These are phyloP conservation scores for Thamnophis elegans DNA, from an alignment of 2,797 vertebrate species.

Conservation along the genomic window DNA sequence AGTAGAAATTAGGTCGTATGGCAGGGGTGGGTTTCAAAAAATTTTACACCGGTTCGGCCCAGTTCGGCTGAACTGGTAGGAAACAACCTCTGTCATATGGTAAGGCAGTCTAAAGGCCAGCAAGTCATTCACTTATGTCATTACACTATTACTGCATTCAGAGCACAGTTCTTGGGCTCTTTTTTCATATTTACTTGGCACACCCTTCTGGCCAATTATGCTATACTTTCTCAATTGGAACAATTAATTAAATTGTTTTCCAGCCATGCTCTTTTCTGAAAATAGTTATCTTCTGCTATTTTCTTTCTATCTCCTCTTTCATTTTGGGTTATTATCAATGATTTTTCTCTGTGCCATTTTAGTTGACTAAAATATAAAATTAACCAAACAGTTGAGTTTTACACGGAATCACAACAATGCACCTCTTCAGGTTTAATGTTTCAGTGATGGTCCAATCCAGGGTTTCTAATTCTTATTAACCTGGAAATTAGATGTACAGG, in stretches of 20 bases:
- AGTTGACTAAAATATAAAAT: constrained; percentile 16
- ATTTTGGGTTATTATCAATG: constrained; percentile 8
- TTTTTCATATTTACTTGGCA: constrained; percentile 19
- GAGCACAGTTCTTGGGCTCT: background rate
- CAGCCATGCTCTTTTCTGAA: background rate
- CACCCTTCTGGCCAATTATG: background rate
- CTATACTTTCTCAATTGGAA: background rate
- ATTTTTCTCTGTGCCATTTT: background rate
- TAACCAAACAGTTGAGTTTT: constrained; percentile 37
- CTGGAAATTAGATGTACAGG: background rate
- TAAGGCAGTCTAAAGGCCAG: constrained; percentile 29
- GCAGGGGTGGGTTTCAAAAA: background rate
- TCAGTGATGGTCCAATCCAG: background rate
- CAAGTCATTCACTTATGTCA: constrained; percentile 28
- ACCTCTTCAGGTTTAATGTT: constrained; percentile 1
- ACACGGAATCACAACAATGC: constrained; percentile 13
- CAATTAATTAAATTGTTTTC: background rate
- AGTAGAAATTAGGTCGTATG: constrained; percentile 37
- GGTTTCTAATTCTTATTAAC: constrained; percentile 18
- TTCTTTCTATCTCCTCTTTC: background rate
- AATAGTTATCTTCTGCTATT: background rate
- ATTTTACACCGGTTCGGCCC: too few relatives aligned
- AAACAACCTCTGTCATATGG: constrained; percentile 10
- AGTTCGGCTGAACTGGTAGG: too few relatives aligned
- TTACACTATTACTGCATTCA: constrained; percentile 23